Evolutionary conservation across 2,113 vertebrate species (phyloP).

Genomic region (Steatornis caripensis): DNA sequence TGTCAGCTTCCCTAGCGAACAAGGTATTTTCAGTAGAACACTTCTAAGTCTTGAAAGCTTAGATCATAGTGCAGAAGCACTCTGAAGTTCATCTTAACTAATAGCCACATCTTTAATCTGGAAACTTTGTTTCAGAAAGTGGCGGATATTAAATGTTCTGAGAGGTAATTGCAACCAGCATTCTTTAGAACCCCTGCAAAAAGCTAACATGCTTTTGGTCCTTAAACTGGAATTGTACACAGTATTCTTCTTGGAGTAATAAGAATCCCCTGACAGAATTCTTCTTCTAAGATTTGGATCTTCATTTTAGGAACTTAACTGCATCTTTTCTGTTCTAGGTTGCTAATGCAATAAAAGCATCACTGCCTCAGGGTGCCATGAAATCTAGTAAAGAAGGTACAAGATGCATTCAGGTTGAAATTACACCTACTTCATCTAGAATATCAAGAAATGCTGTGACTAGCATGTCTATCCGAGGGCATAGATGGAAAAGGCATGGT

Average conservation of each 20-base stretch:
- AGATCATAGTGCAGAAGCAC: not conserved
- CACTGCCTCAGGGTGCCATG: conserved; percentile 85
- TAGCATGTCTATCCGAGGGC: conserved; percentile 95
- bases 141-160: not conserved
- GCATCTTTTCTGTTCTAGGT: conserved; percentile 74
- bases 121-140: not conserved
- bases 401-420: conserved; percentile 95
- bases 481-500: conserved; percentile 99
- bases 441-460: conserved; percentile 98
- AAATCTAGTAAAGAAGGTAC: conserved; percentile 92
- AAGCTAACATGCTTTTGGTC: not conserved
- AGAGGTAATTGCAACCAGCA: not conserved
- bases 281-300: not conserved
- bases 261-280: not conserved
- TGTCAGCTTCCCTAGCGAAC: not conserved
- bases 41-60: not conserved
- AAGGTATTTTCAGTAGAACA: not conserved
- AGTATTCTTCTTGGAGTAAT: not conserved
- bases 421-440: conserved; percentile 93
- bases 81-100: not conserved
- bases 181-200: not conserved
- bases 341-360: conserved; percentile 96
- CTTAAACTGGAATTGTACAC: not conserved
- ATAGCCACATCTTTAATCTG: not conserved
- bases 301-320: not conserved